Evolutionary conservation across 1,140 invertebrate species (phyloP).

Genomic region (Aphelenchoides fujianensis): DNA sequence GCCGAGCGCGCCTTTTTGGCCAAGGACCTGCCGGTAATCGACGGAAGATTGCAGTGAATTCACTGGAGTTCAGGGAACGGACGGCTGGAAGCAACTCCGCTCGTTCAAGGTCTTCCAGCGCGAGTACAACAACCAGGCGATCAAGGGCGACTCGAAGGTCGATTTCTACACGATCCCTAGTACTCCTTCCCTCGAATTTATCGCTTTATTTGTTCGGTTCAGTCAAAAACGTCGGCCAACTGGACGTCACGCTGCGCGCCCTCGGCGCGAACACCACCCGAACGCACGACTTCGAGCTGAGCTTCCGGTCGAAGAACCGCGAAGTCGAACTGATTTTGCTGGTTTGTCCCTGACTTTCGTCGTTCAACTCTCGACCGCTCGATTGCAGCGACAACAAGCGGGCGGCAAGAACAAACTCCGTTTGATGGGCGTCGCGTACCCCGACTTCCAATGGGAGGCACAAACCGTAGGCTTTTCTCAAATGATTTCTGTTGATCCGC

Average conservation of each 20-base stretch:
- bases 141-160: background rate
- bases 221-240: background rate
- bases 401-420: no score
- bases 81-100: conserved; percentile 4
- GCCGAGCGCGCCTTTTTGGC: background rate
- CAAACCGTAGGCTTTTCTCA: background rate
- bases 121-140: conserved; percentile 4
- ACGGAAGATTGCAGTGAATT: background rate
- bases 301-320: no score
- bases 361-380: no score
- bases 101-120: conserved; percentile 4
- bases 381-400: no score
- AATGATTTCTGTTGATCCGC: no score
- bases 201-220: no score
- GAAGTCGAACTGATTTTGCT: background rate
- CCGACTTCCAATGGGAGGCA: background rate
- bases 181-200: background rate
- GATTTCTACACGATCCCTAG: background rate
- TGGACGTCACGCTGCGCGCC: background rate
- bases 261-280: background rate
- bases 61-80: background rate
- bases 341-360: no score
- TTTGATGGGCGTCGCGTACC: background rate
- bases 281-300: background rate
- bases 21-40: background rate